Base-by-base conservation (phyloP, 2,888 invertebrate species). In the Caenorhabditis afra region DNA sequence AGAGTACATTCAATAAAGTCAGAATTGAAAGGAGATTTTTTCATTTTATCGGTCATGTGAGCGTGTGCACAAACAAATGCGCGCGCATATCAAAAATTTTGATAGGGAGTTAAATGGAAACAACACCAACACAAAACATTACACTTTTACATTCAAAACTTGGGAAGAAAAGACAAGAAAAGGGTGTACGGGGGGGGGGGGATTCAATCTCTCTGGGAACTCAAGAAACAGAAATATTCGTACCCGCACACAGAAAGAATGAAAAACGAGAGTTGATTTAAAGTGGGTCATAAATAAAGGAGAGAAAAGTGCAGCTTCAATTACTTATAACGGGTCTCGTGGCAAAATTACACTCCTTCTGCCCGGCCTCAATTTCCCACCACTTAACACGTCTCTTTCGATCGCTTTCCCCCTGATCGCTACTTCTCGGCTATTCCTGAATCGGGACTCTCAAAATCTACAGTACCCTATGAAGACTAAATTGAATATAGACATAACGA, bases 171-270 rank as follows among this genome's bases (percentile, higher is more conserved):
- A 52, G 23, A 52, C 16, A 52, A 68, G 44, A 44, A 35, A 59
- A 44, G 44, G 22, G 50, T 59, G 39, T 20, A 37, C 22, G 35
- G 41, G 41, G 20, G 20, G 20, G 45, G 37, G 47, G 39, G 8
- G 50, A 68, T 61, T 50, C 68, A 68, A 58, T 68, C 68, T 68
- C 57, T 59, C 68, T 68, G 68, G 68, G 58, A 67, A 67, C 50
- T 44, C 58, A 16, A 53, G 16, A 41, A 68, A 68, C 59, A 61
- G 41, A 16, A 58, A 41, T 41, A 44, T 10, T 44, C 8, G 35
- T 53, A 68, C 68, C 68, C 68, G 68, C 59, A 52, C 59, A 23
- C 68, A 68, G 68, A 68, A 68, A 68, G 58, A 68, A 67, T 67
- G 67, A 57, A 58, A 58, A 49, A 37, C 11, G 20, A 47, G 16